A percentile compares a stretch with the other conserved stretches of the same genome.
phyloP scores from a whole-genome alignment of 2,888 invertebrate species.

The Asteroscopus sphinx region DNA sequence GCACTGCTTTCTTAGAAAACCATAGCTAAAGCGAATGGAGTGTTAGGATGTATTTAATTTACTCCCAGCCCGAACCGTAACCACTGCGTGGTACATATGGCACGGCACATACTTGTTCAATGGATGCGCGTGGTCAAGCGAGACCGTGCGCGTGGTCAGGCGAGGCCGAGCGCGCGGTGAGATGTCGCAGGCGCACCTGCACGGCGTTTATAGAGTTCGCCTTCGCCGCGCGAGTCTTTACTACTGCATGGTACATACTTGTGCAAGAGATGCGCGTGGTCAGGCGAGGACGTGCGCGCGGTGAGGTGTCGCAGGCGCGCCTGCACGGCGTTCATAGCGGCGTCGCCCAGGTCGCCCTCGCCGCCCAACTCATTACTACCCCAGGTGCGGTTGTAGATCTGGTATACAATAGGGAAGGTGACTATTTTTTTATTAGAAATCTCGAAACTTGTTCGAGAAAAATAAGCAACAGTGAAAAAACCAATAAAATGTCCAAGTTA shows the following conservation, averaged over 20 bases:
- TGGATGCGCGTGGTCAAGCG: slow-evolving; percentile 78
- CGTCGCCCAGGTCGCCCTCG: slow-evolving; percentile 77
- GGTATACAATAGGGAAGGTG: not conserved
- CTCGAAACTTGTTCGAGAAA: too few species aligned
- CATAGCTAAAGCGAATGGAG: too few species aligned
- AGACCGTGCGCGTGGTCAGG: too few species aligned
- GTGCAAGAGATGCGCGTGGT: slow-evolving; percentile 84
- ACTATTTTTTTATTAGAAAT: too few species aligned
- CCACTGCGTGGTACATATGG: not conserved
- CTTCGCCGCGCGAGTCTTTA: slow-evolving; percentile 4
- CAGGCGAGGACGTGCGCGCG: slow-evolving; percentile 72
- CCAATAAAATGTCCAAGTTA: too few species aligned
- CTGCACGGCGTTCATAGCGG: slow-evolving; percentile 75
- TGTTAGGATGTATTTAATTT: too few species aligned
- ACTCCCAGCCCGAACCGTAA: too few species aligned
- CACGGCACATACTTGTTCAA: slow-evolving; percentile 88
- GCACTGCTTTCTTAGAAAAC: too few species aligned
- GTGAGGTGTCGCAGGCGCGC: slow-evolving; percentile 77
- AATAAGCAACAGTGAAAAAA: too few species aligned
- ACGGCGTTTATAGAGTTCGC: slow-evolving; percentile 76
- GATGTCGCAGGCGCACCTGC: slow-evolving; percentile 75
- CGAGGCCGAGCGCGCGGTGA: slow-evolving; percentile 72
- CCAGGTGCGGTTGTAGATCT: slow-evolving; percentile 91
- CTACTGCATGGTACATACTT: slow-evolving; percentile 66
- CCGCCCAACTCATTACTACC: slow-evolving; percentile 70